These are phyloP conservation scores for Agriotes lineatus DNA, from an alignment of 2,888 invertebrate genomes.

Conservation along the genomic window DNA sequence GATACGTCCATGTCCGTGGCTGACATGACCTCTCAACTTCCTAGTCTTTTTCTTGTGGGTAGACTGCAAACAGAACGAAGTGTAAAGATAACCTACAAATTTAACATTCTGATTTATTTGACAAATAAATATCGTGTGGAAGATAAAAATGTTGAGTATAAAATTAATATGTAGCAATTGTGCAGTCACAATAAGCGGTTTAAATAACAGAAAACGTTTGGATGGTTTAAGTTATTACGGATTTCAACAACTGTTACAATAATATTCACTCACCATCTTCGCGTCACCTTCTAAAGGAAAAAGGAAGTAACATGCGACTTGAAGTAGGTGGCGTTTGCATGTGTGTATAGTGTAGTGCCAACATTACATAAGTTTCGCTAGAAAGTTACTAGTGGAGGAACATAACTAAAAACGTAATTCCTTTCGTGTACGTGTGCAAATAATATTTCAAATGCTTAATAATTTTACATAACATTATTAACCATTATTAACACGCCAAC, in stretches of 20 bases:
- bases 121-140: neutral
- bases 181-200: neutral
- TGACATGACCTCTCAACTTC: conserved; percentile 99
- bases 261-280: conserved; percentile 23
- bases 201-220: neutral
- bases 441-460: too few relatives aligned
- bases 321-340: too few relatives aligned
- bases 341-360: too few relatives aligned
- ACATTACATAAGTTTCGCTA: too few relatives aligned
- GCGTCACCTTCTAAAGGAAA: conserved; percentile 1
- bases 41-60: conserved; percentile 98
- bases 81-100: conserved; percentile 21
- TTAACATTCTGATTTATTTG: neutral
- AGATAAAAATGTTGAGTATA: neutral
- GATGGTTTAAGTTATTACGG: conserved; percentile 18
- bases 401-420: too few relatives aligned
- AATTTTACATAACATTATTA: too few relatives aligned
- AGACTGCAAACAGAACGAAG: conserved; percentile 74
- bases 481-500: too few relatives aligned
- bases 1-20: conserved; percentile 99
- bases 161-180: neutral
- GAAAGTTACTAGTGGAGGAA: too few relatives aligned
- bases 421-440: too few relatives aligned
- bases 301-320: too few relatives aligned
- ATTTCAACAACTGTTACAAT: neutral